Base-by-base conservation (phyloP, 2,888 invertebrate species). In the Pimpla rufipes region DNA sequence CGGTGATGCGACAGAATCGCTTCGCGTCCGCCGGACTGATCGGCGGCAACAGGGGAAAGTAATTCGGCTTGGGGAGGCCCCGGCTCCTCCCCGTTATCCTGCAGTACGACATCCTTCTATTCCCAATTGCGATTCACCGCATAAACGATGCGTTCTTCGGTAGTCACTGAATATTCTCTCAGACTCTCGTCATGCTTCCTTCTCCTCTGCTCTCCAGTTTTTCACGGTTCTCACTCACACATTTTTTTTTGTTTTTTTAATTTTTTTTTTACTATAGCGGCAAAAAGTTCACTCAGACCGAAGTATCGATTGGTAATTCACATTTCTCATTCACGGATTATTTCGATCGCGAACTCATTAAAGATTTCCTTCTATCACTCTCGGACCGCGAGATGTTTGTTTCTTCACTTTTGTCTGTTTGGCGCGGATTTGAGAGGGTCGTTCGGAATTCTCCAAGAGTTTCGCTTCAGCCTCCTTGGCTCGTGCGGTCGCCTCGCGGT, bases 11-110 rank as follows among this genome's bases (percentile, higher is more conserved):
- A 93, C 97, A 97, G 92, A 96, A 96, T 84, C 97, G 95, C 90
- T 96, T 96, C 1, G 97, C 97, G 91, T 97, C 97, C n/a, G 96
- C 97, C 13, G 97, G 97, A 67, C 97, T 97, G 83, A 97, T 96
- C 3, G 97, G 97, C 62, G 97, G 96, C 86, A 97, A 94, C 71
- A 97, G 94, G 21, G 97, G 97, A 90, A 97, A 96, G 92, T 97
- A 97, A 93, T 97, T 97, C 74, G 97, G 97, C 91, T 97, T 96
- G 73, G 97, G 97, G 90, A 97, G 95, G 89, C 96, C 96, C 88
- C 96, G 95, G 93, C 97, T 96, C 92, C 96, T 96, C 89, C 97
- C 96, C 81, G 97, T 97, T 88, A 97, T 97, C 93, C 97, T 96
- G 93, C 97, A 97, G 93, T 96, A 96, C 90, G 96, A 96, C 95